These are phyloP conservation scores for Heliconius aoede DNA, from an alignment of 2,888 invertebrate species.

Conservation along the genomic window DNA sequence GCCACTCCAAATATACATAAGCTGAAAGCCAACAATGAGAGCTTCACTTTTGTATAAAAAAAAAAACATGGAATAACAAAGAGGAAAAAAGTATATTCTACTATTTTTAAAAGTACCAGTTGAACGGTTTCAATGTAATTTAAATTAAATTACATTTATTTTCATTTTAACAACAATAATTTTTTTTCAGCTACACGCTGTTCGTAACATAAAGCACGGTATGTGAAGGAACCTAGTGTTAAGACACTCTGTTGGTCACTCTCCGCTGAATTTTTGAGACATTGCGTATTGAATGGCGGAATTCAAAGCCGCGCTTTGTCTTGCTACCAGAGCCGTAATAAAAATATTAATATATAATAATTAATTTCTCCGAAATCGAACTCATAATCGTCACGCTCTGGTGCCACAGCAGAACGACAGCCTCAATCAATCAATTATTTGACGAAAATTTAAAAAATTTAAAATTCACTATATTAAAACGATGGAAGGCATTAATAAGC, in stretches of 20 bases:
- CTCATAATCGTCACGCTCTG: no score
- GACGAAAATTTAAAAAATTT: neutral
- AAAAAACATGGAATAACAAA: neutral
- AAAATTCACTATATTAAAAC: neutral
- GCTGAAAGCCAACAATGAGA: neutral
- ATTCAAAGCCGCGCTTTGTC: no score
- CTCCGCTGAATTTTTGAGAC: no score
- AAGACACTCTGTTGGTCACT: no score
- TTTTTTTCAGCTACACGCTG: no score
- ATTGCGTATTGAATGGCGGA: no score
- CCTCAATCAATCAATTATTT: neutral
- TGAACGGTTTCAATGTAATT: neutral
- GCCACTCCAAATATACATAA: neutral
- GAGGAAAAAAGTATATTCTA: neutral
- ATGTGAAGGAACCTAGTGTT: no score
- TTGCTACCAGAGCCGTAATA: no score
- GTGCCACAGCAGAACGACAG: no score
- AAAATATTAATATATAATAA: no score
- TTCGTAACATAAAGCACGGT: no score
- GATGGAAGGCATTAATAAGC: conserved; percentile 7
- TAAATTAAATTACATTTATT: conserved; percentile 1
- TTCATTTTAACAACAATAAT: neutral
- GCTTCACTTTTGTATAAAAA: neutral
- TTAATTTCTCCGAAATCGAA: no score
- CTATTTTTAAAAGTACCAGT: neutral